Evolutionary conservation across 2,888 invertebrate species (phyloP), one percentile per base, ranked within the genome.

Genomic region (Agrochola circellaris): DNA sequence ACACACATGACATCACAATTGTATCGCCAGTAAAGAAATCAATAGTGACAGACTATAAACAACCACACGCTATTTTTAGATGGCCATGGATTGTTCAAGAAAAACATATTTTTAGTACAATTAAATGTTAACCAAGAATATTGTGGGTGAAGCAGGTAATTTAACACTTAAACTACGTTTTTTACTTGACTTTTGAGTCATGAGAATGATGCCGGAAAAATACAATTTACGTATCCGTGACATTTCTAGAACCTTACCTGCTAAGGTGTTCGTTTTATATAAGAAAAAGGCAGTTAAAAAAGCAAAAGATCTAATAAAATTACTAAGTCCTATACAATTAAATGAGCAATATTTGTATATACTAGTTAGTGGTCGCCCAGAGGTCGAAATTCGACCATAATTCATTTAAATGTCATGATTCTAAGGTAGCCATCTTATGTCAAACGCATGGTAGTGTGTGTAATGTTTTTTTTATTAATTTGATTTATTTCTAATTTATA

Each of bases 21-120:
- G 0, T 48, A 58, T 42, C 15, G 34, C 23, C 51, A 1, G 20
- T 20, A 68, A 60, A 62, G 6, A 62, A 61, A 66, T 58, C 56
- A 80, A 69, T 62, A 56, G 17, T n/a, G 11, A 45, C 61, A 58
- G 51, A 34, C 34, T 17, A 54, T 66, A 70, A 68, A 60, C 20
- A 60, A 73, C n/a, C 9, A 60, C 8, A 11, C 2, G 13, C n/a
- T 86, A 86, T 86, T 73, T 86, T 73, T 81, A 79, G 34, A 65
- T 62, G 78, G 26, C 86, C 85, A 17, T 79, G 78, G 26, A 79
- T 67, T 69, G 61, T 78, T 62, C 42, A 56, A 81, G 74, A 81
- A 73, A 34, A 15, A 69, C 65, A 54, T 78, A 73, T 73, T 81
- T 85, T 67, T 73, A 77, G 73, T 26, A 73, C 54, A 75, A 71